These are phyloP conservation scores for Enteromius viviparus DNA, from an alignment of 2,797 vertebrate genomes.

Conservation along the genomic window DNA sequence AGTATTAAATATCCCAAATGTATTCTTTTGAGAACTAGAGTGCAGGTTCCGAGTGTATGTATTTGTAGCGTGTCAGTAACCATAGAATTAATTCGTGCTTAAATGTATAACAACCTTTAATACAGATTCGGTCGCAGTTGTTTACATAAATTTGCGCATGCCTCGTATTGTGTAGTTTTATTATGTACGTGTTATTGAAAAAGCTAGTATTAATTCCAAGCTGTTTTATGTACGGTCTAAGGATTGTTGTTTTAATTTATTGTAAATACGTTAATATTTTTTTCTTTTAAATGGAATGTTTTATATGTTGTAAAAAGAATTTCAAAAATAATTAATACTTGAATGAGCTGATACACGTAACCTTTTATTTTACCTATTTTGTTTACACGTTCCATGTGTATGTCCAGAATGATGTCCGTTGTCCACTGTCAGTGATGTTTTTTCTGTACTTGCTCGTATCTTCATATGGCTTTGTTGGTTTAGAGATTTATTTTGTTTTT, in stretches of 20 bases:
- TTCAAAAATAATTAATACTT: constrained; percentile 64
- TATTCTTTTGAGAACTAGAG: neutral
- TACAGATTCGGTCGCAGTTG: constrained; percentile 57
- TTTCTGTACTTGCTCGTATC: constrained; percentile 38
- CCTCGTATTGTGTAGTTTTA: constrained; percentile 67
- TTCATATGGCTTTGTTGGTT: constrained; percentile 36
- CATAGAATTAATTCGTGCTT: constrained; percentile 31
- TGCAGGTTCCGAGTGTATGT: constrained; percentile 39
- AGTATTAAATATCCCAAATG: neutral
- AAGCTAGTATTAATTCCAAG: constrained; percentile 65
- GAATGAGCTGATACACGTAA: constrained; percentile 63
- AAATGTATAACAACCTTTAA: constrained; percentile 41
- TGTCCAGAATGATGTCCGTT: constrained; percentile 62
- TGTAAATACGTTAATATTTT: constrained; percentile 70
- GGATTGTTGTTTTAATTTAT: constrained; percentile 76
- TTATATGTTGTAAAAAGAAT: constrained; percentile 58
- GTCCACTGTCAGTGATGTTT: constrained; percentile 51
- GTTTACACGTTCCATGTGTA: constrained; percentile 65
- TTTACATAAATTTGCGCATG: constrained; percentile 79
- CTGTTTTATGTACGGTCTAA: constrained; percentile 36
- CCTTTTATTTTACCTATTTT: constrained; percentile 62
- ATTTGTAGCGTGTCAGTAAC: constrained; percentile 46
- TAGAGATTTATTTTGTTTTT: constrained; percentile 9
- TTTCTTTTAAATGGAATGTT: constrained; percentile 69
- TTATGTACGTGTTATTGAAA: constrained; percentile 64